Evolutionary conservation across 2,797 vertebrate genomes (phyloP), one percentile per base, ranked within the genome.

Genomic region (Smutsia temminckii): DNA sequence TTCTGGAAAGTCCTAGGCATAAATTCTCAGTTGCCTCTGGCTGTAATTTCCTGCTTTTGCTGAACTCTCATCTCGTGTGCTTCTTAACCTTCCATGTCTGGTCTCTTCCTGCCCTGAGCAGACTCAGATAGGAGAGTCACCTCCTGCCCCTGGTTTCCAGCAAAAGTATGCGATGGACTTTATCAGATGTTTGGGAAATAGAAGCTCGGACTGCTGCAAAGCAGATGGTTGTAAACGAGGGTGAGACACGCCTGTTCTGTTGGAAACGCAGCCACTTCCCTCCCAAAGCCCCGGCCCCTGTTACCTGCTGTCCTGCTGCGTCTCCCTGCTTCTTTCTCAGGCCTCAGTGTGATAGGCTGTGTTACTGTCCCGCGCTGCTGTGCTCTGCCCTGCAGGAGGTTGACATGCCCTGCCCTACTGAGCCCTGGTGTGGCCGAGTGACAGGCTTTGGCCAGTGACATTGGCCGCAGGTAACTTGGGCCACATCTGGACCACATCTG

Each of bases 341-440:
- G 13, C 1, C 23, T 8, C 37, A 46, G 46, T 14, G 12, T 25
- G 40, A 13, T 32, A 34, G 18, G 17, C n/a, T 40, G 13, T 42
- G 4, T 8, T 2, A 29, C 6, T 10, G 12, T 11, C 27, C 42
- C 34, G 40, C 20, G 66, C 21, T 29, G 7, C 13, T 3, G 1
- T 13, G 66, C 14, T 29, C 49, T 53, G 18, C 25, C 27, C 46
- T 32, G 6, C 16, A 13, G 51, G 10, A 37, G 55, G 13, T 12
- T 55, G 29, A 29, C 25, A 27, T 18, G 27, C 17, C 20, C 7
- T 13, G 6, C 18, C 16, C 6, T n/a, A 7, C 42, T 11, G 63
- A 18, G n/a, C 21, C 8, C 42, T 25, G 27, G 3, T 37, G 25
- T 21, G 14, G 29, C 69, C 32, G 21, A 51, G n/a, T 21, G 71